Base-by-base conservation (phyloP, 2,888 invertebrate genomes). In the Drosophila robusta region DNA sequence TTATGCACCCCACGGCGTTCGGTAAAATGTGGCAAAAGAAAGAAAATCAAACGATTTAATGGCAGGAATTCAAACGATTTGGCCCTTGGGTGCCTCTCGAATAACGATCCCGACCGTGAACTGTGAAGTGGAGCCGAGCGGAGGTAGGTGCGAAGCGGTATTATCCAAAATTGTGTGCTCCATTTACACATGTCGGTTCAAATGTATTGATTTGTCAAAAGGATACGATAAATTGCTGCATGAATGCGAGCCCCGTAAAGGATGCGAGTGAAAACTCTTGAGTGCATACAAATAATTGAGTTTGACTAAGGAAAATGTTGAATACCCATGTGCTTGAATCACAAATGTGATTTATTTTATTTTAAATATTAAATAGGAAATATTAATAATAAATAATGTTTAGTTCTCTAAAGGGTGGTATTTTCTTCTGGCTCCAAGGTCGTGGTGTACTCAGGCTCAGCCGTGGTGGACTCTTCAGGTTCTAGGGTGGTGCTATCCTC, bases 51-150 rank as follows among this genome's bases (percentile, higher is more conserved):
- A 83, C 84, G 68, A 64, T 88, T 86, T 86, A 86, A 88, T 79
- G 76, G 61, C 61, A 56, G 68, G 77, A 83, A 88, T 88, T 73
- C 87, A 70, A 88, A 73, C 87, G 80, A 88, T 83, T 83, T 86
- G 67, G 72, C 49, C 63, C 74, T 47, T 52, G 74, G 73, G 51
- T 45, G 60, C 56, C 68, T 45, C 63, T 78, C 57, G 26, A 47
- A 55, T 58, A 57, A 55, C 50, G 61, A 50, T 55, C 55, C 54
- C 16, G 29, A 32, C 29, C 34, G 12, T 34, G 12, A 11, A 34
- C 34, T 11, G 32, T 32, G 4, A 12, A 34, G 18, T 8, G 45
- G 22, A 32, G 12, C 26, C 41, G 12, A 8, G 12, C 34, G 16
- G 16, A 38, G 18, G 29, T 14, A 16, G 47, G 18, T 34, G 44